Base-by-base conservation (phyloP, 2,888 invertebrate species). In the Standfussiana lucernea region DNA sequence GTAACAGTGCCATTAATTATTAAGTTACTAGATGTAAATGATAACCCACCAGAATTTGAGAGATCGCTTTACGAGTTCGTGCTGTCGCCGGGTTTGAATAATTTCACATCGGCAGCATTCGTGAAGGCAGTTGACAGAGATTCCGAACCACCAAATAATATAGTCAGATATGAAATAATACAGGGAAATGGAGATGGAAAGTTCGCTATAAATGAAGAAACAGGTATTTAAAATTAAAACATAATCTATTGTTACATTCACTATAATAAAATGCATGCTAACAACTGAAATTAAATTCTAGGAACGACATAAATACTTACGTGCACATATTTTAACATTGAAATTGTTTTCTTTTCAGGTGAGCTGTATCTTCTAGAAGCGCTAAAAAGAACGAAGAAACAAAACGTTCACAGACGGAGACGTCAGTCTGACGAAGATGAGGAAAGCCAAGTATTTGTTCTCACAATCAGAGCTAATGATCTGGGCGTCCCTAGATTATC, bases 41-140 rank as follows among this genome's bases (percentile, higher is more conserved):
- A 99, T 95, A 98, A 99, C 95, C 97, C 97, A 75, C 99, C 99
- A 59, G 96, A 97, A 81, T 99, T 99, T 92, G 98, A 98, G 85
- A 98, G 98, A 92, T 96, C 97, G 68, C 95, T 97, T 21, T 99
- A 99, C 92, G 98, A 98, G 92, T 99, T 98, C 88, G 98, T 98
- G 85, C 94, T 99, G 79, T 98, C 98, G 67, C 97, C 98, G 13
- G 98, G 98, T 91, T 95, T 98, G 85, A 97, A 97, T 83, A 97
- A 98, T 89, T 98, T 99, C 90, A 98, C 98, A 7, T 97, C 97
- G 67, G 97, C 98, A 72, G 98, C 98, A n/a, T 97, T 98, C 88
- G 97, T 99, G 75, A 98, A 98, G 96, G 99, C 99, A 69, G 97
- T 97, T 80, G 99, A 99, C 93, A 97, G 97, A 90, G 99, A 99